Evolutionary conservation across 2,113 vertebrate genomes (phyloP).

Genomic region (Dromaius novaehollandiae): DNA sequence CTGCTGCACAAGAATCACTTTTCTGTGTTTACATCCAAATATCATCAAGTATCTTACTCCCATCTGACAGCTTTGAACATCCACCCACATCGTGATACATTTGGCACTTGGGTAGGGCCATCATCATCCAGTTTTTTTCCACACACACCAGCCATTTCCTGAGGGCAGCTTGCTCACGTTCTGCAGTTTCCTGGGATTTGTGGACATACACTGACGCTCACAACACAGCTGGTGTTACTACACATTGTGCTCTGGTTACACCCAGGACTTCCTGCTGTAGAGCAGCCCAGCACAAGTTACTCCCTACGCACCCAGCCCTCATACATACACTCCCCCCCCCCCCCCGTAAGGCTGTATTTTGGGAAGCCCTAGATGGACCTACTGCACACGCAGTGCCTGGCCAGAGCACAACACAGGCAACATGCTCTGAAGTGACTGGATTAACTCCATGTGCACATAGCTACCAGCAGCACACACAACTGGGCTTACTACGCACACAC

Average conservation of each 20-base stretch:
- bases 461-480: rapidly evolving
- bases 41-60: not conserved
- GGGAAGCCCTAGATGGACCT: not conserved
- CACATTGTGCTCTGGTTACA: not conserved
- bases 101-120: not conserved
- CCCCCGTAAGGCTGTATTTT: not conserved
- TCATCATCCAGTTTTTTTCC: rapidly evolving
- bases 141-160: not conserved
- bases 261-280: not conserved
- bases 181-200: not conserved
- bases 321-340: rapidly evolving
- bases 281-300: rapidly evolving
- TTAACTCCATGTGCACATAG: rapidly evolving
- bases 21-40: not conserved
- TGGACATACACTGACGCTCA: rapidly evolving
- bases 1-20: not conserved
- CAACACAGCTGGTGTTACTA: rapidly evolving
- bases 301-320: not conserved
- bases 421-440: rapidly evolving
- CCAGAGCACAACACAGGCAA: not conserved
- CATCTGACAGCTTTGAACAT: not conserved
- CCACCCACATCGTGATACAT: not conserved
- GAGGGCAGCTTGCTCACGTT: rapidly evolving
- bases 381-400: rapidly evolving
- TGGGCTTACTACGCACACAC: rapidly evolving